Conservation (phyloP, 2,113 vertebrate genomes). For the Craseonycteris thonglongyai region DNA sequence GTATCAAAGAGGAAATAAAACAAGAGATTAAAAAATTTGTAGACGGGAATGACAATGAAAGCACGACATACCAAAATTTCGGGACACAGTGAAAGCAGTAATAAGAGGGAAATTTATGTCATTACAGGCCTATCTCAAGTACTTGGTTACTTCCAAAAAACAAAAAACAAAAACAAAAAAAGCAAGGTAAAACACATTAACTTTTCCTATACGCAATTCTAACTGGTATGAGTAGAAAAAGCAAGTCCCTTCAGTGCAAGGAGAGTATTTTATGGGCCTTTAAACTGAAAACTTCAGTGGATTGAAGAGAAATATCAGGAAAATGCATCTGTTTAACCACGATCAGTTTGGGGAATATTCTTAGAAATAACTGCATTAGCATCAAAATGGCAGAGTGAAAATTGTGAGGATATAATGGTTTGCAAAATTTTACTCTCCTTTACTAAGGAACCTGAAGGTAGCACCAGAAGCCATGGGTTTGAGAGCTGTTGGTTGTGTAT, state of each 20-base stretch:
- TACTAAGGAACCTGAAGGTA: neutral
- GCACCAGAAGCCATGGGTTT: neutral
- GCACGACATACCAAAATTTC: too few species aligned
- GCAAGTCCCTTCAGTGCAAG: neutral
- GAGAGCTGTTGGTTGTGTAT: neutral
- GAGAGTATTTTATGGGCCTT: neutral
- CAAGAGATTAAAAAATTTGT: too few species aligned
- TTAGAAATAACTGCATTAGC: constrained; percentile 47
- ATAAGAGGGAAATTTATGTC: too few species aligned
- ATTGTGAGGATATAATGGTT: constrained; percentile 26
- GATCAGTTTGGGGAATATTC: neutral
- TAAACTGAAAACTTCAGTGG: neutral
- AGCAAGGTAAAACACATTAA: neutral
- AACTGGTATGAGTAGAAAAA: neutral
- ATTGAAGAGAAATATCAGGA: neutral
- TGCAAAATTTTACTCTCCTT: neutral
- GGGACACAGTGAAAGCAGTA: too few species aligned
- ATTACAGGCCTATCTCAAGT: too few species aligned
- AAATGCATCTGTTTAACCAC: constrained; percentile 27
- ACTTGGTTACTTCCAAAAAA: too few species aligned
- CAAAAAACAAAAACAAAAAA: too few species aligned
- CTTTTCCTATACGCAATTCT: neutral
- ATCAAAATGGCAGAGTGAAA: constrained; percentile 34
- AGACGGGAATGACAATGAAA: too few species aligned
- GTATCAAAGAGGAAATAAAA: too few species aligned